These are phyloP conservation scores for Hystrix brachyura DNA, from an alignment of 2,113 vertebrate species.

Conservation along the genomic window DNA sequence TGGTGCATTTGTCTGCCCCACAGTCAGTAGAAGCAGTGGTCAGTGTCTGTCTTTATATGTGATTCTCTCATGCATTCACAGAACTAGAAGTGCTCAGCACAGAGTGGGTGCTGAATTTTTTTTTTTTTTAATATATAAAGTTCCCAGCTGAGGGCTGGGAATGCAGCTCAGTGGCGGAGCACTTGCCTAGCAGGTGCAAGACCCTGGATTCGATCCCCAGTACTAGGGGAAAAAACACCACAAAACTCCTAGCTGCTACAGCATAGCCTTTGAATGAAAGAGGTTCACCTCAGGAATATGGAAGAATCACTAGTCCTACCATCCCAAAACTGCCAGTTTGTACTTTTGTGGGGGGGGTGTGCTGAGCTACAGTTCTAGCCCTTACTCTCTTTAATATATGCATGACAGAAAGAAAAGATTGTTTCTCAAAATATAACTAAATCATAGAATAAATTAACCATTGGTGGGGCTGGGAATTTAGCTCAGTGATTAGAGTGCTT, in stretches of 20 bases:
- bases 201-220: not conserved
- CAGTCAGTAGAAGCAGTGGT: not conserved
- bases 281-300: not conserved
- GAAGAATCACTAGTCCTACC: not conserved
- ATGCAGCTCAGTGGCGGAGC: not conserved
- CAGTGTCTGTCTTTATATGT: not conserved
- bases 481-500: no score
- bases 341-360: not conserved
- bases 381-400: not conserved
- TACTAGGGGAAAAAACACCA: not conserved
- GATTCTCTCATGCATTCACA: not conserved
- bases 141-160: not conserved
- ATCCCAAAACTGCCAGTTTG: not conserved
- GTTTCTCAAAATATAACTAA: constrained; percentile 7
- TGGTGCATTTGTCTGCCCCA: not conserved
- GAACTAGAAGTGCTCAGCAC: not conserved
- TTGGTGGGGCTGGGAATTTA: not conserved
- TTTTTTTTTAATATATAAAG: not conserved
- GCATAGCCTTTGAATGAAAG: not conserved
- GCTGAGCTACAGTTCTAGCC: not conserved
- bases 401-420: not conserved
- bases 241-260: not conserved
- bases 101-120: not conserved
- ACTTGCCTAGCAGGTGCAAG: not conserved
- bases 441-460: constrained; percentile 21